A percentile compares a stretch with the other conserved stretches of the same genome.
These are phyloP conservation scores for Lydus trimaculatus DNA, from an alignment of 2,888 invertebrate species.

Conservation along the genomic window DNA sequence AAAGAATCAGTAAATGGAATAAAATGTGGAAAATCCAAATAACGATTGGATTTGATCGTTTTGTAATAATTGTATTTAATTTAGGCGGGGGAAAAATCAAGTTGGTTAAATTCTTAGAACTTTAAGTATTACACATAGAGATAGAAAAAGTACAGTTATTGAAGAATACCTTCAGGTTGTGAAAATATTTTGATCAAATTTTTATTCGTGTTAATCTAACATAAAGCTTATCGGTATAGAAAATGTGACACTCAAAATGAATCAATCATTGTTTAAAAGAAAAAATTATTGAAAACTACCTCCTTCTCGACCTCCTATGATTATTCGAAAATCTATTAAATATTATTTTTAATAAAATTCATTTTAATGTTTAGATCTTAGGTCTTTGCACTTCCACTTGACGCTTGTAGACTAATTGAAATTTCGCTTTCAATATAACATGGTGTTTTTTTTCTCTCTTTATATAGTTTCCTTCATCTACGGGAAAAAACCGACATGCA, in stretches of 20 bases:
- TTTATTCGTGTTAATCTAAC: no score
- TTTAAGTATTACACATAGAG: background rate
- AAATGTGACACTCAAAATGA: no score
- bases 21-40: background rate
- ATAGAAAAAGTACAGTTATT: background rate
- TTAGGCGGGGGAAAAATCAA: background rate
- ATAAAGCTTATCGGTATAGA: no score
- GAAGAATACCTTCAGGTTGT: background rate
- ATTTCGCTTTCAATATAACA: background rate
- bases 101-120: background rate
- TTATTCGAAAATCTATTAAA: no score
- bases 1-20: background rate
- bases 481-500: background rate
- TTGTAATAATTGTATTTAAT: background rate
- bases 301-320: no score
- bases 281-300: no score
- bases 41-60: background rate
- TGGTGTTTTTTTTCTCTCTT: background rate
- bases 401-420: background rate
- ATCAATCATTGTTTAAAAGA: no score
- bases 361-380: background rate
- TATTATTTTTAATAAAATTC: background rate
- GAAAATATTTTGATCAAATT: background rate
- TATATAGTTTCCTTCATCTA: background rate
- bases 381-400: background rate